Evolutionary conservation across 1,140 invertebrate genomes (phyloP).

Genomic region (Mizuhopecten yessoensis): DNA sequence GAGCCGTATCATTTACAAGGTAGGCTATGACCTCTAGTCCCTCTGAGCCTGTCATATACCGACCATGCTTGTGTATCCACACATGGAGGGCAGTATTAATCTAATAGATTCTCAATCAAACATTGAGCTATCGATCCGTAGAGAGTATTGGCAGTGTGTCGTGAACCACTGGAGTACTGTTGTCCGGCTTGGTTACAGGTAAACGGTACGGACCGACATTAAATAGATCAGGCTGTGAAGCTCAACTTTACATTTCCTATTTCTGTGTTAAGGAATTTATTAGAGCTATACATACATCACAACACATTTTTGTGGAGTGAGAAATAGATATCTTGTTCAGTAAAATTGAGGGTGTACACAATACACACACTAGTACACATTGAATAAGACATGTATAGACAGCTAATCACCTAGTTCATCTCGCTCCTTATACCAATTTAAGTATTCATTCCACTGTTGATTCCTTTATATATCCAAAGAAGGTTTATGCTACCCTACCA

Average conservation of each 20-base stretch:
- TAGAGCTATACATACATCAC: background rate
- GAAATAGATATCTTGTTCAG: background rate
- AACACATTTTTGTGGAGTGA: background rate
- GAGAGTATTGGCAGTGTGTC: background rate
- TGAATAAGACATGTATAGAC: too few relatives aligned
- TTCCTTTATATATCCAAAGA: too few relatives aligned
- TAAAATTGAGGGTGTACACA: background rate
- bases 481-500: too few relatives aligned
- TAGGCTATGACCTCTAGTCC: background rate
- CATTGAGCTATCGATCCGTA: background rate
- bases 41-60: background rate
- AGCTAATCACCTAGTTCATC: too few relatives aligned
- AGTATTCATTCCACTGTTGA: too few relatives aligned
- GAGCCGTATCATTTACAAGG: background rate
- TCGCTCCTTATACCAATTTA: too few relatives aligned
- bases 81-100: background rate
- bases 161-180: background rate
- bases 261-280: too few relatives aligned
- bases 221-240: background rate
- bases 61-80: background rate
- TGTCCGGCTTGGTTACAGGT: background rate
- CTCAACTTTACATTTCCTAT: too few relatives aligned
- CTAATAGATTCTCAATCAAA: constrained; percentile 10
- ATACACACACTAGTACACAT: too few relatives aligned
- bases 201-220: background rate